Percentiles rank a stretch among this genome's conserved stretches.
phyloP scores from a whole-genome alignment of 2,888 invertebrate genomes.

The Fissipunctia ypsillon region DNA sequence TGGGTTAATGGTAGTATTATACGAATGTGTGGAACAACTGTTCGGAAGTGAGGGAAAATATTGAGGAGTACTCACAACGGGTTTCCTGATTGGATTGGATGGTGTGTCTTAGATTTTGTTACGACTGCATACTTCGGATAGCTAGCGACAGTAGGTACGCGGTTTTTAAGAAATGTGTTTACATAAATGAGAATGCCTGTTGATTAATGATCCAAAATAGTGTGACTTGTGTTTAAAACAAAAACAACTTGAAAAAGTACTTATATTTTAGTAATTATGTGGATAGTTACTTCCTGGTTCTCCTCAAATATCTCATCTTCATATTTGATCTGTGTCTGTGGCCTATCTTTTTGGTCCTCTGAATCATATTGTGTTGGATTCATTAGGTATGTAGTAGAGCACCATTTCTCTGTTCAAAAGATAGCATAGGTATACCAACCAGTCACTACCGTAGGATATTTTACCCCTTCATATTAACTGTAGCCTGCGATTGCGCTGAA shows the following conservation, averaged over 20 bases:
- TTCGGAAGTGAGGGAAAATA: constrained; percentile 62
- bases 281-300: no score
- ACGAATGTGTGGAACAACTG: constrained; percentile 79
- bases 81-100: constrained; percentile 56
- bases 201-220: no score
- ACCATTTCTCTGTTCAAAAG: background rate
- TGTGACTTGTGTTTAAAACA: background rate
- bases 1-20: constrained; percentile 78
- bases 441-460: background rate
- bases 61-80: constrained; percentile 49
- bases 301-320: background rate
- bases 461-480: background rate
- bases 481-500: background rate
- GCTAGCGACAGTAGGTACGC: background rate
- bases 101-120: constrained; percentile 16
- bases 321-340: background rate
- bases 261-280: no score
- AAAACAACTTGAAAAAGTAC: background rate
- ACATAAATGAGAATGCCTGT: background rate
- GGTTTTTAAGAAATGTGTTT: background rate
- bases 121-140: background rate
- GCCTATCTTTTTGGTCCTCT: background rate
- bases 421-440: no score
- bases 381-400: background rate
- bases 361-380: background rate